phyloP scores from a whole-genome alignment of 1,140 invertebrate species.

The Drosophila lacertosa region DNA sequence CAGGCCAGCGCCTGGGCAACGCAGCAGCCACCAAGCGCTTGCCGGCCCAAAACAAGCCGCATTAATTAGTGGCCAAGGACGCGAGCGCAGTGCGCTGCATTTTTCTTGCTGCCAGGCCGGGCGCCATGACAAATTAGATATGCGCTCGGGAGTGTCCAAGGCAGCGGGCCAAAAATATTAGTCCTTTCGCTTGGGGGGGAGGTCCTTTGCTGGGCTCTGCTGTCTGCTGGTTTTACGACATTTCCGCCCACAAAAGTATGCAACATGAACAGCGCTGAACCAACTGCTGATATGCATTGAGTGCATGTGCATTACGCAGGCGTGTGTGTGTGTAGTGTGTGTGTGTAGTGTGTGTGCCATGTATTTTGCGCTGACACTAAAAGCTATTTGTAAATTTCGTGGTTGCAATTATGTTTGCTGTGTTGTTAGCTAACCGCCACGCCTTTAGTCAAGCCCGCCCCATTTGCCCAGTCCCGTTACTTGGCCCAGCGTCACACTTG shows the following conservation, averaged over 20 bases:
- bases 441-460: slow-evolving; percentile 14
- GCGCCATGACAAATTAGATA: slow-evolving; percentile 74
- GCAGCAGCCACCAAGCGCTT: slow-evolving; percentile 32
- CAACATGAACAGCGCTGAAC: slow-evolving; percentile 39
- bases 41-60: slow-evolving; percentile 67
- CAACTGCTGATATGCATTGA: slow-evolving; percentile 70
- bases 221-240: slow-evolving; percentile 63
- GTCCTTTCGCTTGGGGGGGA: slow-evolving; percentile 1
- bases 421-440: slow-evolving; percentile 50
- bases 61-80: slow-evolving; percentile 78
- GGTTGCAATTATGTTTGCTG: slow-evolving; percentile 81
- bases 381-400: slow-evolving; percentile 81
- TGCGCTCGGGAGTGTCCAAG: slow-evolving; percentile 61
- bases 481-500: slow-evolving; percentile 28
- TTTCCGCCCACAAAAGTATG: slow-evolving; percentile 55
- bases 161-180: slow-evolving; percentile 62
- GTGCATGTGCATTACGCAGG: slow-evolving; percentile 61
- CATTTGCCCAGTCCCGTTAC: neutral
- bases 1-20: slow-evolving; percentile 16
- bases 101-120: slow-evolving; percentile 43
- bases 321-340: slow-evolving; percentile 7
- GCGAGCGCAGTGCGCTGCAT: slow-evolving; percentile 32
- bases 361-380: slow-evolving; percentile 78
- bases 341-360: slow-evolving; percentile 27
- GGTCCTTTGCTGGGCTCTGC: neutral